Evolutionary conservation across 2,888 invertebrate species (phyloP).

Genomic region (Drosophila quinaria): DNA sequence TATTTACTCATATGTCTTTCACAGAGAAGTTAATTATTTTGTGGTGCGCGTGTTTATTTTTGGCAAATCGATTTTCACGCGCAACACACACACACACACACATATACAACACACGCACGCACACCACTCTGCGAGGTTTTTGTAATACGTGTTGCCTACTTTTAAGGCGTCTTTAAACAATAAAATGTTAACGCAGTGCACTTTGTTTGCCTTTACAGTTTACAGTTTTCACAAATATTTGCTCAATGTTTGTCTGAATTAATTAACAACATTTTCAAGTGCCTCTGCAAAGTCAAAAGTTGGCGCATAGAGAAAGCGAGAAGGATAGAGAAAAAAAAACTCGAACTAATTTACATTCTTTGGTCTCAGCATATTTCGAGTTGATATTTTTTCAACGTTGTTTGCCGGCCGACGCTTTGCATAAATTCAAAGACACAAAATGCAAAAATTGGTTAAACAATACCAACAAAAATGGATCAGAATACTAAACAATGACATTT

Average conservation of each 20-base stretch:
- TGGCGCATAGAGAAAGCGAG: slow-evolving; percentile 1
- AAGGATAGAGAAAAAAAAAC: background rate
- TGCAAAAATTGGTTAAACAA: slow-evolving; percentile 30
- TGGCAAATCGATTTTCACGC: slow-evolving; percentile 76
- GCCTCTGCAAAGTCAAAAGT: slow-evolving; percentile 33
- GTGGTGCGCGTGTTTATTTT: slow-evolving; percentile 70
- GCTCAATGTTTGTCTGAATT: slow-evolving; percentile 78
- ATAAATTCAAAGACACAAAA: slow-evolving; percentile 62
- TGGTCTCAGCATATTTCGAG: slow-evolving; percentile 66
- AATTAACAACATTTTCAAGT: slow-evolving; percentile 70
- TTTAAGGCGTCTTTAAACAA: slow-evolving; percentile 41
- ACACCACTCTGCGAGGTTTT: slow-evolving; percentile 25
- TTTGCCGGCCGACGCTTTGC: slow-evolving; percentile 68
- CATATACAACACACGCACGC: slow-evolving; percentile 18
- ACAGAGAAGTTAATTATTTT: slow-evolving; percentile 82
- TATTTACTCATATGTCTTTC: slow-evolving; percentile 77
- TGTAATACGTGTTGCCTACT: slow-evolving; percentile 33
- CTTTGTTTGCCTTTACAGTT: slow-evolving; percentile 37
- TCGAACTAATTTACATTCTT: slow-evolving; percentile 53
- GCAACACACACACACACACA: slow-evolving; percentile 23
- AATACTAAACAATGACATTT: slow-evolving; percentile 63
- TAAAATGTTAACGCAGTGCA: slow-evolving; percentile 21
- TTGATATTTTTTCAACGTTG: slow-evolving; percentile 38
- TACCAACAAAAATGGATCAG: slow-evolving; percentile 12
- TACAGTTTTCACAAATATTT: slow-evolving; percentile 69